Conservation (phyloP, 2,797 vertebrate genomes). For the Cossypha polioptera region DNA sequence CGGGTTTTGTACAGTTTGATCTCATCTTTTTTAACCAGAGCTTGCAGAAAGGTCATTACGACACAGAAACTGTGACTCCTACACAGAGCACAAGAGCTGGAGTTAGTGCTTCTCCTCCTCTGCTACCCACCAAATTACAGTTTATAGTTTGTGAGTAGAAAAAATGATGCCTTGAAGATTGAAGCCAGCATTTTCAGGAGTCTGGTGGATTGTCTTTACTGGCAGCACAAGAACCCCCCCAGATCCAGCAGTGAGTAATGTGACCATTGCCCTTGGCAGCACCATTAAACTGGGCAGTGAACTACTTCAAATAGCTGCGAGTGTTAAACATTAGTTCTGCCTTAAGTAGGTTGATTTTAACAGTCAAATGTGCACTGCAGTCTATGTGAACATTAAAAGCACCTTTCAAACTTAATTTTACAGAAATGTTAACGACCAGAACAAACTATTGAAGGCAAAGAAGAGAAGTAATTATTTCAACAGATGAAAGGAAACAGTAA, state of each 20-base stretch:
- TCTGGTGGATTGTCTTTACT: constrained; percentile 48
- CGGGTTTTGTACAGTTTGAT: background rate
- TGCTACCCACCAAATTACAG: constrained; percentile 31
- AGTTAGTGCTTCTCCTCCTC: background rate
- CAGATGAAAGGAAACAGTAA: constrained; percentile 83
- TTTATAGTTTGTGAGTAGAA: constrained; percentile 38
- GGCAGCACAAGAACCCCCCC: constrained; percentile 26
- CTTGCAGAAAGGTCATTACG: background rate
- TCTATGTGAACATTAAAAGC: constrained; percentile 78
- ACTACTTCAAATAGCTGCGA: constrained; percentile 76
- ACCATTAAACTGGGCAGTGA: constrained; percentile 76
- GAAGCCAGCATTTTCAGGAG: constrained; percentile 38
- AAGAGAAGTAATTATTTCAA: constrained; percentile 79
- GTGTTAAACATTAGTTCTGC: constrained; percentile 76
- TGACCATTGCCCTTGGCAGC: constrained; percentile 71
- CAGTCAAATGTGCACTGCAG: constrained; percentile 70
- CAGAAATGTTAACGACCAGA: constrained; percentile 82
- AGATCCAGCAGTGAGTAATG: constrained; percentile 47
- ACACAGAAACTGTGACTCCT: background rate
- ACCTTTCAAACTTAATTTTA: constrained; percentile 78
- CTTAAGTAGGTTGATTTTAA: constrained; percentile 74
- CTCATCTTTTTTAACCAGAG: background rate
- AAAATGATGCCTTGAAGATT: constrained; percentile 13
- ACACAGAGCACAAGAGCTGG: background rate
- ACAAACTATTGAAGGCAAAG: constrained; percentile 73